Percentiles rank a stretch among this genome's conserved stretches.
phyloP scores from a whole-genome alignment of 2,797 vertebrate species.

The Sebastes trivittatus region DNA sequence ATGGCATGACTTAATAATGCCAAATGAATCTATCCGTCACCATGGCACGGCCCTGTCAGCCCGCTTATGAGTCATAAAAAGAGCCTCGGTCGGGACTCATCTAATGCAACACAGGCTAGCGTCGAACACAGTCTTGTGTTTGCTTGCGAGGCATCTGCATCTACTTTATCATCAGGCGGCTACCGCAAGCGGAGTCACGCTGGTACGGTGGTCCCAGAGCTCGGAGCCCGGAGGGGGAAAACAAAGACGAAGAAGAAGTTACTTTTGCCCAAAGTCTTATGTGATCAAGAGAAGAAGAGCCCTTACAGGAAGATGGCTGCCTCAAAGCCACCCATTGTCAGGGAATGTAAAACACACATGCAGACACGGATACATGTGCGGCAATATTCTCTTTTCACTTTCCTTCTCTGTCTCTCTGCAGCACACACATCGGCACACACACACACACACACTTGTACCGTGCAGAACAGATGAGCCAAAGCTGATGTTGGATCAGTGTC shows the following conservation, averaged over 20 bases:
- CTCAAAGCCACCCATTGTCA: conserved; percentile 60
- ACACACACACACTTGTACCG: conserved; percentile 16
- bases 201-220: conserved; percentile 59
- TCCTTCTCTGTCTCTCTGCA: background rate
- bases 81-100: conserved; percentile 49
- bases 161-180: conserved; percentile 74
- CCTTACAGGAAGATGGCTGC: conserved; percentile 61
- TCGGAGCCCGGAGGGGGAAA: conserved; percentile 48
- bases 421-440: conserved; percentile 20
- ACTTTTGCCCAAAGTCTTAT: conserved; percentile 52
- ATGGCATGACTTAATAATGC: conserved; percentile 73
- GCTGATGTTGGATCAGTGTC: conserved; percentile 75
- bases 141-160: conserved; percentile 76
- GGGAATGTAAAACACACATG: conserved; percentile 64
- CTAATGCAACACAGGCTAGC: conserved; percentile 72
- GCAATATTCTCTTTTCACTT: conserved; percentile 38
- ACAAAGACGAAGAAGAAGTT: conserved; percentile 43
- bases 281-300: conserved; percentile 53
- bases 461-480: conserved; percentile 67
- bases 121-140: conserved; percentile 57
- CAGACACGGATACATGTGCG: conserved; percentile 32
- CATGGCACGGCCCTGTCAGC: conserved; percentile 60
- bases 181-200: conserved; percentile 70
- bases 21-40: conserved; percentile 79
- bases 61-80: conserved; percentile 63